Evolutionary conservation across 2,888 invertebrate genomes (phyloP), one percentile per base, ranked within the genome.

Genomic region (Mystacides longicornis): DNA sequence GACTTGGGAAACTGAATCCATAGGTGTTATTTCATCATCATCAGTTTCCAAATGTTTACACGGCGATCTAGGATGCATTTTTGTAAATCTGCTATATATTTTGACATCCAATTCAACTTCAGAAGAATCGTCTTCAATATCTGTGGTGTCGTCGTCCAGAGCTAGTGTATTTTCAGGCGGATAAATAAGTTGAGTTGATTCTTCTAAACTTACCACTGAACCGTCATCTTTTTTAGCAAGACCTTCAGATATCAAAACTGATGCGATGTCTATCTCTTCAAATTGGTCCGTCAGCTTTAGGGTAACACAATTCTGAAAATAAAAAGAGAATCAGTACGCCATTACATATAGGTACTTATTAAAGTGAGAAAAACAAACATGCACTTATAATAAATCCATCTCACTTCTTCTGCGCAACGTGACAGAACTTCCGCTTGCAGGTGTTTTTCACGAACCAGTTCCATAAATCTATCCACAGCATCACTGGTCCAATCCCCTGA

Each of bases 1-100:
- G 11, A 54, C 49, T 27, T 54, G 54, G n/a, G 54, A 54, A 9
- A 50, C 42, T 14, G 54, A 54, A 19, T 54, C 54, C 11, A 23
- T 16, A 1, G 42, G 54, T 23, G 54, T 42, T 20, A 54, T 54
- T 2, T 50, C 54, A 27, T 54, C 54, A 2, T 54, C 54, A 23
- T 48, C 48, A 23, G 11, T n/a, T 2, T 3, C 37, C 4, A 7
- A 14, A 16, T 37, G 37, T 7, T 16, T 37, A 16, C 37, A 37
- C 4, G 14, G 16, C 37, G n/a, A 37, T 7, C n/a, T 14, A 3
- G 3, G 37, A 7, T 14, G 37, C 27, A 7, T 5, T 27, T 7
- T 27, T 27, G 27, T 11, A 5, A 27, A 5, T 14, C 14, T 37
- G 3, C 16, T 37, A 14, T 7, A 16, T 14, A 37, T 37, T 14